Evolutionary conservation across 2,113 vertebrate species (phyloP), one percentile per base, ranked within the genome.

Genomic region (Dromaius novaehollandiae): DNA sequence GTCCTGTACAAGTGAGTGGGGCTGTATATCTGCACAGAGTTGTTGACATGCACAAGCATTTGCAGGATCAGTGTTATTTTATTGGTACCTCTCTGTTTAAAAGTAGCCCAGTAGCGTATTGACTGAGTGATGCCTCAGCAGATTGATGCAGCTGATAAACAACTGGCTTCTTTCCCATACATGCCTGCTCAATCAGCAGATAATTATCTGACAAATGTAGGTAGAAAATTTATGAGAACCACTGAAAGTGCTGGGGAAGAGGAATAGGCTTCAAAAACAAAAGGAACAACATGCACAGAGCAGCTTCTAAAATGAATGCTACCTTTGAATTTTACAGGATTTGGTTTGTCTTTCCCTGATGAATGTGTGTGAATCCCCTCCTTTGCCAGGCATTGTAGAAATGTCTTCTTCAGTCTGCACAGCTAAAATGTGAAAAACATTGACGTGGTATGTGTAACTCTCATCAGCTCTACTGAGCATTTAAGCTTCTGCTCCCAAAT

Each of bases 341-440:
- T 71, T 73, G 11, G 18, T 51, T 20, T 48, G 12, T 73, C 55
- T 56, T 56, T 56, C 28, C 28, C 55, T 16, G 14, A 56, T 16
- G 90, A 94, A 86, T 16, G 22, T 96, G 9, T 40, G 96, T 77
- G 98, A 8, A 98, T 98, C n/a, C 91, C 98, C 38, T 84, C 98
- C 38, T 99, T 98, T 51, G 94, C 91, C 7, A 73, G 96, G 61
- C 89, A 99, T 75, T 99, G 98, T 86, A 98, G 98, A 68, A 99
- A 98, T 82, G 4, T 99, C 32, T 99, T 99, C 96, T 99, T 99
- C 42, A 22, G 98, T 61, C 96, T 99, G 21, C 98, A 98, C 8
- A 98, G 98, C 88, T 99, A 98, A 44, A 98, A 99, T 48, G 97
- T 98, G 95, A 97, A 97, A 74, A 99, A 99, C 93, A 98, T 99